Conservation (phyloP, 2,113 vertebrate genomes). For the Gambusia holbrooki region DNA sequence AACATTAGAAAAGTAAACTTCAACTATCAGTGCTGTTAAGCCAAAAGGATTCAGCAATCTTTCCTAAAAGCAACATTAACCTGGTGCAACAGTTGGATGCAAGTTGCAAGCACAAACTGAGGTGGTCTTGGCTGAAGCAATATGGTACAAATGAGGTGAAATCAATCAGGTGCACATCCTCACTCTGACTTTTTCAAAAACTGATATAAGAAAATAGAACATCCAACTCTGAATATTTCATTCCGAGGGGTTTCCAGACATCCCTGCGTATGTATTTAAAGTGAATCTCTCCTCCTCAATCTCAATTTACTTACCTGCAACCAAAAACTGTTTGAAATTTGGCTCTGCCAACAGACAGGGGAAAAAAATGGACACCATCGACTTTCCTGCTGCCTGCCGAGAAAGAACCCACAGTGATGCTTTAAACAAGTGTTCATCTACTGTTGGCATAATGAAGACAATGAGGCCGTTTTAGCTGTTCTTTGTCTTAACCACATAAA, state of each 20-base stretch:
- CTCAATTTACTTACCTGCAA: not conserved
- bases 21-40: not conserved
- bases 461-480: not conserved
- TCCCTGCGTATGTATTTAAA: not conserved
- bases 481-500: constrained; percentile 1
- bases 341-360: not conserved
- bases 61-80: not conserved
- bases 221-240: not conserved
- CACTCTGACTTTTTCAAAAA: not conserved
- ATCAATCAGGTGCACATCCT: not conserved
- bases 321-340: not conserved
- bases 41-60: not conserved
- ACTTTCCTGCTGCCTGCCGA: not conserved
- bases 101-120: not conserved
- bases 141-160: not conserved
- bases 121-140: not conserved
- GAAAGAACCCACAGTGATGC: not conserved
- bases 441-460: not conserved
- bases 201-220: not conserved
- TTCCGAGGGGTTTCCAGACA: not conserved
- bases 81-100: not conserved
- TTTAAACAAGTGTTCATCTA: not conserved
- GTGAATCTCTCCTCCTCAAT: not conserved
- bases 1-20: not conserved
- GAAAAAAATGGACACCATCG: not conserved